Conservation (phyloP, 1,140 invertebrate species). For the Coelopa frigida region DNA sequence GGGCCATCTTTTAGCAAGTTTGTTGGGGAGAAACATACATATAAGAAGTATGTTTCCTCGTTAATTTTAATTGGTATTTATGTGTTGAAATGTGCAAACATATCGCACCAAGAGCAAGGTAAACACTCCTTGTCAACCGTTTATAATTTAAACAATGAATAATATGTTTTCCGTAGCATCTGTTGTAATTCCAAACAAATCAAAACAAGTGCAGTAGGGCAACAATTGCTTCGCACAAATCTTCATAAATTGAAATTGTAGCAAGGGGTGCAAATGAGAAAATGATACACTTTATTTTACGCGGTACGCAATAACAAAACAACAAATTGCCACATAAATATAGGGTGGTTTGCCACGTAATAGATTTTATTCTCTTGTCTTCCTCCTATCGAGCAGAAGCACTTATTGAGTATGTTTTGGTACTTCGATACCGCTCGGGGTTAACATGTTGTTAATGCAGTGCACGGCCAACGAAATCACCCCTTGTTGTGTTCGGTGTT, state of each 20-base stretch:
- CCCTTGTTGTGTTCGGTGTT: slow-evolving; percentile 14
- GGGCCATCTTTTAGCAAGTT: no score
- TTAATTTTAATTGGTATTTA: no score
- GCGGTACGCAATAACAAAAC: slow-evolving; percentile 35
- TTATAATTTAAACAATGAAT: slow-evolving; percentile 44
- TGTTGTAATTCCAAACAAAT: slow-evolving; percentile 46
- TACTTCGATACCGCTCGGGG: slow-evolving; percentile 23
- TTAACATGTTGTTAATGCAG: slow-evolving; percentile 41
- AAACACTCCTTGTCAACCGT: slow-evolving; percentile 44
- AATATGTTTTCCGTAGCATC: slow-evolving; percentile 43
- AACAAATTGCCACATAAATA: slow-evolving; percentile 46
- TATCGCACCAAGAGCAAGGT: no score
- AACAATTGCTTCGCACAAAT: slow-evolving; percentile 26
- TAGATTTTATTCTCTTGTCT: slow-evolving; percentile 41
- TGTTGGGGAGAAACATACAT: no score
- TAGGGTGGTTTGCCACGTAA: slow-evolving; percentile 45
- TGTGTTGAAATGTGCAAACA: no score
- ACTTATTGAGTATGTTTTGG: background rate
- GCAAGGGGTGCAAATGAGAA: slow-evolving; percentile 32
- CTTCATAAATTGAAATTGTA: slow-evolving; percentile 42
- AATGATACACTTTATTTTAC: slow-evolving; percentile 41
- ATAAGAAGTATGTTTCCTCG: no score
- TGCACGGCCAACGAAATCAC: slow-evolving; percentile 9
- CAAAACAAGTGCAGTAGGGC: slow-evolving; percentile 42
- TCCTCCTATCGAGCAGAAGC: slow-evolving; percentile 23